These are phyloP conservation scores for Leucoraja ocellata DNA, from an alignment of 2,797 vertebrate species.

Conservation along the genomic window DNA sequence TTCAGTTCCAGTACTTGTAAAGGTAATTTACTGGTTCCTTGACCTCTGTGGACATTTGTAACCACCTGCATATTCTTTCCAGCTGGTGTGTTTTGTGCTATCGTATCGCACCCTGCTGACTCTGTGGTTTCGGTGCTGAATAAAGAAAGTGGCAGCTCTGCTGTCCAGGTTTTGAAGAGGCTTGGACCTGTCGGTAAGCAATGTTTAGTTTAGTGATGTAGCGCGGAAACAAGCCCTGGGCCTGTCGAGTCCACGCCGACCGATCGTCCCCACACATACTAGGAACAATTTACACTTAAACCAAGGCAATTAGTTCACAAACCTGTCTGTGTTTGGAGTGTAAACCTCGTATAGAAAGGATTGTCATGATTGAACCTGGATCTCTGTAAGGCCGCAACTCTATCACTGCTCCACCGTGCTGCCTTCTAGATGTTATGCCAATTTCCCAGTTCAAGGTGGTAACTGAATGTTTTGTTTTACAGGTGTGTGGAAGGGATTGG, in stretches of 20 bases:
- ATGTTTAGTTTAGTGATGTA: neutral
- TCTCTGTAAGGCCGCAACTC: too few relatives aligned
- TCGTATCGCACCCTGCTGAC: constrained; percentile 95
- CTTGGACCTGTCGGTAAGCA: constrained; percentile 81
- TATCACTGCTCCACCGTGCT: neutral
- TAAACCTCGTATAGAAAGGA: too few relatives aligned
- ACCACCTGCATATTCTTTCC: constrained; percentile 45
- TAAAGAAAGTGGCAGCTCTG: constrained; percentile 92
- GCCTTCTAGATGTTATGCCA: neutral
- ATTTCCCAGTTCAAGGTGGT: neutral
- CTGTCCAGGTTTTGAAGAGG: constrained; percentile 72
- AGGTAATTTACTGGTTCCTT: neutral
- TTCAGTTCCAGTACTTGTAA: neutral
- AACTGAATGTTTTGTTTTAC: constrained; percentile 31
- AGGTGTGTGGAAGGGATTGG: constrained; percentile 92
- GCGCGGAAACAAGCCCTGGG: too few relatives aligned
- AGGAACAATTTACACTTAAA: too few relatives aligned
- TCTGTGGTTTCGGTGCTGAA: constrained; percentile 97
- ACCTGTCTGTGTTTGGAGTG: too few relatives aligned
- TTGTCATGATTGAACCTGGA: too few relatives aligned
- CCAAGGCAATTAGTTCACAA: too few relatives aligned
- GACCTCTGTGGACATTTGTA: neutral
- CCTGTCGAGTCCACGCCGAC: too few relatives aligned
- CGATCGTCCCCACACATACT: too few relatives aligned
- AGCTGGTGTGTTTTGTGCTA: constrained; percentile 98